Evolutionary conservation across 2,888 invertebrate genomes (phyloP).

Genomic region (Rotaria sp.): DNA sequence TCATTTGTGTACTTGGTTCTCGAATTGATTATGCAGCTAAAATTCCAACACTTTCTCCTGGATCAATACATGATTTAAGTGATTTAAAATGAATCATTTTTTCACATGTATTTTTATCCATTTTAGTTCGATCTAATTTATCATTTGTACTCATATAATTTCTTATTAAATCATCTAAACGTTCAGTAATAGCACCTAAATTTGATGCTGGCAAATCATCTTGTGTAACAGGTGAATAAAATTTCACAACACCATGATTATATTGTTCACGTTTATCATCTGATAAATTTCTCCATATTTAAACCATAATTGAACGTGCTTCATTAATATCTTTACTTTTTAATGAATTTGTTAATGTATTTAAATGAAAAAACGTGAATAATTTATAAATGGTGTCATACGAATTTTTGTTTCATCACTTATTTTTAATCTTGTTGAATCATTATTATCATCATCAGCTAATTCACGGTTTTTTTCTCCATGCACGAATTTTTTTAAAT

Average conservation of each 20-base stretch:
- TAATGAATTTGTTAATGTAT: slow-evolving; percentile 25
- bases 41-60: slow-evolving; percentile 91
- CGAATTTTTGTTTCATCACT: slow-evolving; percentile 25
- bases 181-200: slow-evolving; percentile 74
- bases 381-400: slow-evolving; percentile 38
- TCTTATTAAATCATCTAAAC: slow-evolving; percentile 62
- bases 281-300: slow-evolving; percentile 65
- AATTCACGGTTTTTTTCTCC: background rate
- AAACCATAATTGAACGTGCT: slow-evolving; percentile 62
- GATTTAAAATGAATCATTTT: slow-evolving; percentile 71
- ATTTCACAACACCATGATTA: slow-evolving; percentile 36
- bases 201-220: slow-evolving; percentile 31
- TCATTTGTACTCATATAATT: slow-evolving; percentile 45
- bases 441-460: background rate
- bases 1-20: slow-evolving; percentile 99
- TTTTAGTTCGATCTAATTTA: background rate
- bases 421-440: background rate
- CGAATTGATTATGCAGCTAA: slow-evolving; percentile 95
- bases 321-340: slow-evolving; percentile 45
- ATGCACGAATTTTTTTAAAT: slow-evolving; percentile 33
- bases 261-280: slow-evolving; percentile 61
- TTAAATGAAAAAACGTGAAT: slow-evolving; percentile 30
- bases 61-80: slow-evolving; percentile 69
- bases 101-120: slow-evolving; percentile 56
- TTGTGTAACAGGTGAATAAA: slow-evolving; percentile 32